Percentiles rank a stretch among this genome's conserved stretches.
Evolutionary conservation across 2,113 vertebrate species (phyloP).

Genomic region (Vanacampus margaritifer): DNA sequence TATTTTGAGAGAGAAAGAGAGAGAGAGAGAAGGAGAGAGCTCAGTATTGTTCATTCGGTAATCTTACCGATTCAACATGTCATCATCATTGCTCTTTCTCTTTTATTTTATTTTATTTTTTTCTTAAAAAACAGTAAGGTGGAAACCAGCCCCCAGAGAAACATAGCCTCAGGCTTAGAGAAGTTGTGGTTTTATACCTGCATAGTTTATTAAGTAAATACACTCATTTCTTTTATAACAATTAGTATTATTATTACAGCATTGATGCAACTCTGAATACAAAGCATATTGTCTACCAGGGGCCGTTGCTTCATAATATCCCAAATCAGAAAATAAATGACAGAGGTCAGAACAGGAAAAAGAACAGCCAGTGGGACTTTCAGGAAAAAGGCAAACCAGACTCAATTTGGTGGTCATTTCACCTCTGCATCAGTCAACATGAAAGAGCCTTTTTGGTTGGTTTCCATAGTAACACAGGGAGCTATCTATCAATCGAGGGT

Average conservation of each 20-base stretch:
- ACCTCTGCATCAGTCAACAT: constrained; percentile 27
- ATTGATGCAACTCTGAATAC: not conserved
- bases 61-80: too few relatives aligned
- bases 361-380: not conserved
- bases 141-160: not conserved
- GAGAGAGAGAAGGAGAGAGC: too few relatives aligned
- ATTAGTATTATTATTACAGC: not conserved
- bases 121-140: not conserved
- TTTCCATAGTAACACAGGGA: constrained; percentile 47
- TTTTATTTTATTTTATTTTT: too few relatives aligned
- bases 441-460: constrained; percentile 15
- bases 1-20: too few relatives aligned
- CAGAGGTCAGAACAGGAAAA: constrained; percentile 3
- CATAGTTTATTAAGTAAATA: not conserved
- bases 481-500: constrained; percentile 3
- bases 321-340: not conserved
- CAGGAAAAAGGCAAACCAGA: constrained; percentile 34
- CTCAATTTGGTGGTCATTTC: constrained; percentile 47
- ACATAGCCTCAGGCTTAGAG: not conserved
- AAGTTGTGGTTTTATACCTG: not conserved
- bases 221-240: not conserved
- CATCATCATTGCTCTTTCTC: too few relatives aligned
- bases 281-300: not conserved
- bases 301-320: not conserved
- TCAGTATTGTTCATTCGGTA: too few relatives aligned